Percentiles rank a stretch among this genome's conserved stretches.
These are phyloP conservation scores for Teinopalpus imperialis DNA, from an alignment of 2,888 invertebrate species.

Conservation along the genomic window DNA sequence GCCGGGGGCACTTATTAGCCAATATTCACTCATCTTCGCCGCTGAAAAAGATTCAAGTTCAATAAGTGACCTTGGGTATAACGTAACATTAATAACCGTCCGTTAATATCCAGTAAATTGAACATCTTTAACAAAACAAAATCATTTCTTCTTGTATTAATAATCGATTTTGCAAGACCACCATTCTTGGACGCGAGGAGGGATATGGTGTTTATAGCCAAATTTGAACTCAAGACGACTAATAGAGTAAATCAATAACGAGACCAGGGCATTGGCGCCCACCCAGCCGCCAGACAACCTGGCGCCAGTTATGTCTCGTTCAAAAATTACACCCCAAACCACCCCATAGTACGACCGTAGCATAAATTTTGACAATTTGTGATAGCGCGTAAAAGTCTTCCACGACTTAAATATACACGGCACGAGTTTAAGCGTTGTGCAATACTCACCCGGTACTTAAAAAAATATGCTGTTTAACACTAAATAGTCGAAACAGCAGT, in stretches of 20 bases:
- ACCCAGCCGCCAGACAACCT: constrained; percentile 61
- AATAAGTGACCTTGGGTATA: constrained; percentile 30
- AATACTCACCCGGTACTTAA: constrained; percentile 71
- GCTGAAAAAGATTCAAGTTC: constrained; percentile 46
- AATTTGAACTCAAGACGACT: constrained; percentile 40
- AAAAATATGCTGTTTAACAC: constrained; percentile 73
- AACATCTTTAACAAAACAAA: constrained; percentile 41
- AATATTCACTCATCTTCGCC: constrained; percentile 94
- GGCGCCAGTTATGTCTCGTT: constrained; percentile 60
- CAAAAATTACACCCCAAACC: constrained; percentile 65
- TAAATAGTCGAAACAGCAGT: constrained; percentile 74
- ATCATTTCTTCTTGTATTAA: constrained; percentile 43
- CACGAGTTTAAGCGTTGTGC: constrained; percentile 38
- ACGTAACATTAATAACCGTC: constrained; percentile 7
- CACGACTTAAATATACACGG: constrained; percentile 31
- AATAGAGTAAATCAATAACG: constrained; percentile 62
- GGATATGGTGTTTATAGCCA: constrained; percentile 46
- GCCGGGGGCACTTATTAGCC: constrained; percentile 99
- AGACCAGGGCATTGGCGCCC: constrained; percentile 55
- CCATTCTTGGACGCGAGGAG: constrained; percentile 40
- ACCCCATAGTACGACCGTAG: constrained; percentile 58
- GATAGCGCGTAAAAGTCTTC: constrained; percentile 67
- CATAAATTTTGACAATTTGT: constrained; percentile 65
- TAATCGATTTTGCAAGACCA: constrained; percentile 60
- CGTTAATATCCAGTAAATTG: constrained; percentile 25